A percentile compares a stretch with the other conserved stretches of the same genome.
phyloP scores from a whole-genome alignment of 92 coral and sea anemone species.

The Siderastrea siderea region DNA sequence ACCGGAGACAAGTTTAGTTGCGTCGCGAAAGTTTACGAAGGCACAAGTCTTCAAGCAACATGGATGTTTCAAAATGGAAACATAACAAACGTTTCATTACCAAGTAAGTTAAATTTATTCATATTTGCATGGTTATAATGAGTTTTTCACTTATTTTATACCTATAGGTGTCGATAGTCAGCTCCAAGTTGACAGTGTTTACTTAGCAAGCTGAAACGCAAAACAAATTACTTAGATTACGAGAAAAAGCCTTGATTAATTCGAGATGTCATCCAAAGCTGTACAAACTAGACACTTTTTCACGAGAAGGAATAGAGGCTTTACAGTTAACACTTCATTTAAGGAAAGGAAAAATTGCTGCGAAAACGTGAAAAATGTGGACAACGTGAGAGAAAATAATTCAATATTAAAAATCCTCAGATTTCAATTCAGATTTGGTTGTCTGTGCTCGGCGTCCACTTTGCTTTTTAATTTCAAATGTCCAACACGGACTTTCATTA shows the following conservation, averaged over 20 bases:
- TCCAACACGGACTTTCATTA: not conserved
- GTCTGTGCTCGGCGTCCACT: not conserved
- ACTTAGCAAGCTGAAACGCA: not conserved
- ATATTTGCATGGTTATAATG: conserved; percentile 28
- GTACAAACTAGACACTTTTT: not conserved
- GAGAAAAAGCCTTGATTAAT: conserved; percentile 14
- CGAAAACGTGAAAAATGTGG: not conserved
- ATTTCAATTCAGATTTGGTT: not conserved
- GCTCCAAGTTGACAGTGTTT: conserved; percentile 21
- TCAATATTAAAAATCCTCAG: no score
- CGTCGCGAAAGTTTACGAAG: conserved; percentile 70
- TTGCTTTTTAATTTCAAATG: not conserved
- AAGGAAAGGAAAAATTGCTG: not conserved
- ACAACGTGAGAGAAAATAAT: no score
- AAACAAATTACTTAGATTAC: not conserved
- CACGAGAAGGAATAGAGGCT: not conserved
- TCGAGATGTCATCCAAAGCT: conserved; percentile 25
- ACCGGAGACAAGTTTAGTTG: conserved; percentile 63
- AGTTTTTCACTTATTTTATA: conserved; percentile 13
- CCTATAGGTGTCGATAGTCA: not conserved
- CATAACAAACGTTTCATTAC: conserved; percentile 29
- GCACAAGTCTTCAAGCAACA: conserved; percentile 70
- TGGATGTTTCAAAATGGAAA: conserved; percentile 60
- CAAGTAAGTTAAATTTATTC: conserved; percentile 55
- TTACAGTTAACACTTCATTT: conserved; percentile 3